Base-by-base conservation (phyloP, 2,888 invertebrate species). In the Sarcophaga caerulescens region DNA sequence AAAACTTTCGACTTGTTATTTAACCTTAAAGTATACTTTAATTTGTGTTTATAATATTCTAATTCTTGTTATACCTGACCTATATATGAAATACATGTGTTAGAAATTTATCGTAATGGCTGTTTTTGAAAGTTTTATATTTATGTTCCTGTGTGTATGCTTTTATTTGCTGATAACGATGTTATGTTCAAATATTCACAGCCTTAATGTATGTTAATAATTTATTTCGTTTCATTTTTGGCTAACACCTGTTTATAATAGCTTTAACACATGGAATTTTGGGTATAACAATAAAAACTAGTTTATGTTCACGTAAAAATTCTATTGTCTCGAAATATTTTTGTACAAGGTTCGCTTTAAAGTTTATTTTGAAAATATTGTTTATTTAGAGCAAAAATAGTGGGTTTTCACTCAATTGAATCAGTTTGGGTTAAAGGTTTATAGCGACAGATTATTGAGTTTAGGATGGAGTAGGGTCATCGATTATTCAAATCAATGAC, bases 211-310 rank as follows among this genome's bases (percentile, higher is more conserved):
- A 17, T 65, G 35, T 19, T 35, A 65, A 35, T 35, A 65, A 65
- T 65, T 65, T 65, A 17, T 65, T n/a, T 65, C 35, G 5, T 35
- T 44, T 52, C 17, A 65, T 65, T 17, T 19, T 44, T 45, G 35
- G 11, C 19, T 45, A 68, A 68, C 66, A 68, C 66, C 66, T 68
- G 66, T 4, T 12, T 19, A 11, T 68, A 68, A 68, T 68, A 17
- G 52, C 14, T 52, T 52, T 52, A 52, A 52, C 17, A 52, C 52
- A 52, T 52, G 52, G 52, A 52, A 14, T 12, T 52, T 52, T 14
- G 52, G 52, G 52, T 12, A 17, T 52, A 52, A 35, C 1, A 35
- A 35, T 35, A 35, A 35, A 35, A 35, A 35, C 1, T 35, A 10
- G 10, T 35, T 35, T 35, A 35, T 2, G 35, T 35, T 35, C 35